Evolutionary conservation across 2,113 vertebrate genomes (phyloP).

Genomic region (Paradisaea rubra): DNA sequence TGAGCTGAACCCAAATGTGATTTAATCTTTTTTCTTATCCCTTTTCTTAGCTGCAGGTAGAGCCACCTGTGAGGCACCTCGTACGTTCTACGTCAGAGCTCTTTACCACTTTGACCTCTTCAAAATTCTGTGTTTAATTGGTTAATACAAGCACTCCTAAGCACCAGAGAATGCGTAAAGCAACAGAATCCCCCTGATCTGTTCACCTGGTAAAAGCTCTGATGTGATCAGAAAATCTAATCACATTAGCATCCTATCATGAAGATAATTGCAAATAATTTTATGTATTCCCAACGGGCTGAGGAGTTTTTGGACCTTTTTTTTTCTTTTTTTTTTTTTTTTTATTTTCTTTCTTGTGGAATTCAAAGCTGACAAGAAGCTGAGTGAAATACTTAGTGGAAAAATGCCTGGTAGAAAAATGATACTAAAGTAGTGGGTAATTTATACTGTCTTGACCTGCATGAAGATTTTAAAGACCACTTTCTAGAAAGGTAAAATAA

Average conservation of each 20-base stretch:
- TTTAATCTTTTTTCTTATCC: not conserved
- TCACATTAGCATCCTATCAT: not conserved
- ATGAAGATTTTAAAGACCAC: not conserved
- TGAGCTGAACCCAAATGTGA: not conserved
- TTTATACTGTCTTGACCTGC: not conserved
- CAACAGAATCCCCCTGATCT: not conserved
- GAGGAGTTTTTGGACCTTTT: fast-evolving
- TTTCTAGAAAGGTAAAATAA: not conserved
- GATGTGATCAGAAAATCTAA: constrained; percentile 16
- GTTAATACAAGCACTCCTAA: not conserved
- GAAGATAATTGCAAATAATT: not conserved
- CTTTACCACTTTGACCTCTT: constrained; percentile 35
- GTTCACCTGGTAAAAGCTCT: not conserved
- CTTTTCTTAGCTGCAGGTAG: not conserved
- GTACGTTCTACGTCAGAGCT: not conserved
- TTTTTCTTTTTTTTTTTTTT: not conserved
- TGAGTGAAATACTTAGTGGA: not conserved
- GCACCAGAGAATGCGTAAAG: not conserved
- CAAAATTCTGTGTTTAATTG: constrained; percentile 22
- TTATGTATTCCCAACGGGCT: not conserved
- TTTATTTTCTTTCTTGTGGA: not conserved
- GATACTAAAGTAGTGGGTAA: not conserved
- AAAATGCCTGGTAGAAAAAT: not conserved
- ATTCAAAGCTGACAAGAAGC: not conserved
- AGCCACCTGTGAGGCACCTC: not conserved